Evolutionary conservation across 1,140 invertebrate genomes (phyloP).

Genomic region (Lethrus apterus): DNA sequence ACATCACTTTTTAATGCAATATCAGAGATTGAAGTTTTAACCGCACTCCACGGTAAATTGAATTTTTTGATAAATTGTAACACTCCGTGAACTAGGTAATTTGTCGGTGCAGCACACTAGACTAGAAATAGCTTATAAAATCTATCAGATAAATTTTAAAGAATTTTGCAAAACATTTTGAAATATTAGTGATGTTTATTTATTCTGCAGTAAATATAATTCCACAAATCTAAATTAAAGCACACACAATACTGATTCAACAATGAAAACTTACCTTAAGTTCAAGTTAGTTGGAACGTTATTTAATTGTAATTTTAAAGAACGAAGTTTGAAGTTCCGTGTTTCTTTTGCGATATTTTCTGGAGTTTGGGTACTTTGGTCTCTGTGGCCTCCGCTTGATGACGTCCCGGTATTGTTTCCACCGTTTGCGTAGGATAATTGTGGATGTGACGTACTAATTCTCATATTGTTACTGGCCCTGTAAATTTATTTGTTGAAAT

Average conservation of each 20-base stretch:
- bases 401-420: constrained; percentile 36
- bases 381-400: constrained; percentile 33
- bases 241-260: too few species aligned
- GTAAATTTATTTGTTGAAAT: constrained; percentile 17
- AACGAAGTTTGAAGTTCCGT: constrained; percentile 54
- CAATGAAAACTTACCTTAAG: constrained; percentile 55
- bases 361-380: constrained; percentile 61
- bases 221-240: too few species aligned
- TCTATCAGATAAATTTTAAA: background rate
- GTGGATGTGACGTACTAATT: constrained; percentile 47
- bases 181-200: too few species aligned
- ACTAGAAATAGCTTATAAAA: background rate
- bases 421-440: constrained; percentile 53
- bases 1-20: too few species aligned
- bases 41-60: too few species aligned
- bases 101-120: background rate
- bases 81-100: too few species aligned
- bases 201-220: too few species aligned
- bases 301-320: constrained; percentile 59
- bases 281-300: constrained; percentile 53
- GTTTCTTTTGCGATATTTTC: constrained; percentile 60
- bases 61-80: too few species aligned
- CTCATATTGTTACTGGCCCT: constrained; percentile 29
- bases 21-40: too few species aligned
- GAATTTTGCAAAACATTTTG: too few species aligned